These are phyloP conservation scores for Sebastes nivosus DNA, from an alignment of 2,797 vertebrate species.

Conservation along the genomic window DNA sequence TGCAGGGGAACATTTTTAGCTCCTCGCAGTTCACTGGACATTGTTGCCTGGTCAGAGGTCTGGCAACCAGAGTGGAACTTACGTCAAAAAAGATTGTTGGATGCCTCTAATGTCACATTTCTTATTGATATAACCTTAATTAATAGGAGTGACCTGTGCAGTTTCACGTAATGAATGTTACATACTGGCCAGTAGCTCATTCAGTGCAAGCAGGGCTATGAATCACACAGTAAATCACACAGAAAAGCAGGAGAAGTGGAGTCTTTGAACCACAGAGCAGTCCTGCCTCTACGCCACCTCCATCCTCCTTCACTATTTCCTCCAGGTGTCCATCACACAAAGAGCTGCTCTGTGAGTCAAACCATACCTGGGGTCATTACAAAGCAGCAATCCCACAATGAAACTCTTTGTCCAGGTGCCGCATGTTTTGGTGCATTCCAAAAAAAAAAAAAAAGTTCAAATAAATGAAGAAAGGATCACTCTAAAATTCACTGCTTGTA, in stretches of 20 bases:
- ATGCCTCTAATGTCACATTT: not conserved
- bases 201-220: not conserved
- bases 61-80: conserved; percentile 12
- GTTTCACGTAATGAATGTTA: conserved; percentile 8
- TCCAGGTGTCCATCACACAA: conserved; percentile 66
- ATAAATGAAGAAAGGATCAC: conserved; percentile 6
- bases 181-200: not conserved
- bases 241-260: not conserved
- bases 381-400: conserved; percentile 35
- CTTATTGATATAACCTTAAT: not conserved
- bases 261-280: conserved; percentile 34
- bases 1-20: conserved; percentile 59
- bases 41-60: conserved; percentile 34
- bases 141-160: not conserved
- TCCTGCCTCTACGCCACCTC: conserved; percentile 28
- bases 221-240: conserved; percentile 22
- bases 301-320: conserved; percentile 47
- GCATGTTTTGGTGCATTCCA: conserved; percentile 5
- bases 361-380: conserved; percentile 36
- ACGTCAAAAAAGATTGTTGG: not conserved
- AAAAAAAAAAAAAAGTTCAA: not conserved
- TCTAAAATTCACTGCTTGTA: conserved; percentile 24
- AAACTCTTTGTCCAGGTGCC: conserved; percentile 24
- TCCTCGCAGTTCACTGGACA: conserved; percentile 49
- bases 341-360: conserved; percentile 50